Conservation (phyloP, 1,140 invertebrate genomes). For the Drosophila melanogaster region Release_6_plus_ISO1_MT NT_033779.5:15129001-15129500, state of each 20-base stretch:
- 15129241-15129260: conserved; percentile 31
- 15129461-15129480: conserved; percentile 70
- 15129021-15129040: too few relatives aligned
- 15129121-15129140: conserved; percentile 10
- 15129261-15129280: conserved; percentile 80
- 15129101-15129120: background rate
- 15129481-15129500: conserved; percentile 35
- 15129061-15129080: background rate
- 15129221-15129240: conserved; percentile 43
- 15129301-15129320: conserved; percentile 65
- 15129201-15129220: conserved; percentile 47
- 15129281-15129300: conserved; percentile 77
- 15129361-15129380: background rate
- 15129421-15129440: conserved; percentile 4
- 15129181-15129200: background rate
- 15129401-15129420: background rate
- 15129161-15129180: conserved; percentile 41
- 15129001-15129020: too few relatives aligned
- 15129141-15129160: conserved; percentile 43
- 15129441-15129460: conserved; percentile 50
- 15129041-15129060: too few relatives aligned
- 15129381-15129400: background rate
- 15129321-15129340: conserved; percentile 47
- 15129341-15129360: conserved; percentile 43
- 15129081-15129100: background rate